These are phyloP conservation scores for Trichacis sp. DNA, from an alignment of 2,888 invertebrate genomes.

Conservation along the genomic window DNA sequence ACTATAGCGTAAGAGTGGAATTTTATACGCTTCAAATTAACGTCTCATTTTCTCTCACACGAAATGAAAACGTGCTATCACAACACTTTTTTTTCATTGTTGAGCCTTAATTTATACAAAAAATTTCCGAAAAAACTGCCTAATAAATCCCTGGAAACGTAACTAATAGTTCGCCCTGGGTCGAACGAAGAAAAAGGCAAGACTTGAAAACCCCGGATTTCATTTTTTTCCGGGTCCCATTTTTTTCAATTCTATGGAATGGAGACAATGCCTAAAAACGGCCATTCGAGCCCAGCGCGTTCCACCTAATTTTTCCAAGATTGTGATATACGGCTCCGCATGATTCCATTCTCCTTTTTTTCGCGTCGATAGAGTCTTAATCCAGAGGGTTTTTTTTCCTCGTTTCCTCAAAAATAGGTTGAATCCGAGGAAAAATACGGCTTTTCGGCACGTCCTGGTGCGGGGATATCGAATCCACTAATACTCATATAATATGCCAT, in stretches of 20 bases:
- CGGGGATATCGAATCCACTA: slow-evolving; percentile 37
- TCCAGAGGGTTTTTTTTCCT: not conserved
- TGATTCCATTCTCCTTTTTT: slow-evolving; percentile 6
- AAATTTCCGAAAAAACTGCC: too few relatives aligned
- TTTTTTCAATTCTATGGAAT: not conserved
- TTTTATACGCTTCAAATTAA: too few relatives aligned
- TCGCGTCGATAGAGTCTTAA: slow-evolving; percentile 7
- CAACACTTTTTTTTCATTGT: too few relatives aligned
- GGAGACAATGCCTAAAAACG: slow-evolving; percentile 5
- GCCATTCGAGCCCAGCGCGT: not conserved
- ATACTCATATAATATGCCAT: slow-evolving; percentile 40
- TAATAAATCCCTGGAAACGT: too few relatives aligned
- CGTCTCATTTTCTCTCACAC: too few relatives aligned
- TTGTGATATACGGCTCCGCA: not conserved
- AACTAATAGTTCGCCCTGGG: too few relatives aligned
- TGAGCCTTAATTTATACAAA: too few relatives aligned
- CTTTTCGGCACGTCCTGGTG: slow-evolving; percentile 30
- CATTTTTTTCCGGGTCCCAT: not conserved
- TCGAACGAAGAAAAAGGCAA: too few relatives aligned
- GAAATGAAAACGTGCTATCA: too few relatives aligned
- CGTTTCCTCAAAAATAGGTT: not conserved
- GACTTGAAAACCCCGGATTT: too few relatives aligned
- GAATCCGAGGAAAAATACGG: slow-evolving; percentile 24
- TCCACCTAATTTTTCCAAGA: slow-evolving; percentile 8
- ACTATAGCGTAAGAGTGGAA: too few relatives aligned